These are phyloP conservation scores for Drosophila lini DNA, from an alignment of 1,140 invertebrate species.

Conservation along the genomic window DNA sequence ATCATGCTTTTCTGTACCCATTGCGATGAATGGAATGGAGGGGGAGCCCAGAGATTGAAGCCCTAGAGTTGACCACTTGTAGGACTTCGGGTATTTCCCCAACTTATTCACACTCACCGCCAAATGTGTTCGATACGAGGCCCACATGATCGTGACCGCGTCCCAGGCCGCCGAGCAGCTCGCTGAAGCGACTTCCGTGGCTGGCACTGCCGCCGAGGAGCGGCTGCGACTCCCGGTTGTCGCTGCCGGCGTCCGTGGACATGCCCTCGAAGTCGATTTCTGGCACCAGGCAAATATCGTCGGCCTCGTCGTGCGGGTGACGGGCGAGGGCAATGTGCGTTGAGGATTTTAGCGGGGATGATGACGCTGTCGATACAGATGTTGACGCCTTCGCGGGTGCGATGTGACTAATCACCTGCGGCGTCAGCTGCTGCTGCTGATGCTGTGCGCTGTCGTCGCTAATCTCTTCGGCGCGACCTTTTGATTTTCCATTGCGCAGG, in stretches of 20 bases:
- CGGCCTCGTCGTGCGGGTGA: constrained; percentile 69
- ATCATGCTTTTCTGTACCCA: constrained; percentile 3
- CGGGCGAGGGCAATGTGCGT: constrained; percentile 47
- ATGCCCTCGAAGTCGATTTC: constrained; percentile 86
- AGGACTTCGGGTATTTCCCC: constrained; percentile 48
- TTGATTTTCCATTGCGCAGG: constrained; percentile 48
- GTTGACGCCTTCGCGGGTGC: constrained; percentile 44
- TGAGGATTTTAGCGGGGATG: constrained; percentile 64
- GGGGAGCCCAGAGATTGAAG: constrained; percentile 33
- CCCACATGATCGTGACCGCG: constrained; percentile 88
- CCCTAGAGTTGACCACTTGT: constrained; percentile 55
- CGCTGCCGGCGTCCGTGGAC: constrained; percentile 88
- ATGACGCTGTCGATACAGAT: constrained; percentile 32
- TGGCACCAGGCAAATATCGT: constrained; percentile 81
- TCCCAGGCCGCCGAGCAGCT: constrained; percentile 60
- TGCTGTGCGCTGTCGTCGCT: constrained; percentile 41
- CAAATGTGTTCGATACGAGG: constrained; percentile 91
- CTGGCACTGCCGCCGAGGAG: constrained; percentile 88
- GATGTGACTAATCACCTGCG: constrained; percentile 61
- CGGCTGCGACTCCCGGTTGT: constrained; percentile 94
- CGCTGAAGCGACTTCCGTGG: constrained; percentile 69
- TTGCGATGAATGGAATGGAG: not conserved
- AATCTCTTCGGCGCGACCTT: constrained; percentile 48
- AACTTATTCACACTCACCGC: constrained; percentile 86
- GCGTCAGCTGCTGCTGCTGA: constrained; percentile 26